Evolutionary conservation across 1,140 invertebrate genomes (phyloP).

Genomic region (Muscidifurax raptorellus): DNA sequence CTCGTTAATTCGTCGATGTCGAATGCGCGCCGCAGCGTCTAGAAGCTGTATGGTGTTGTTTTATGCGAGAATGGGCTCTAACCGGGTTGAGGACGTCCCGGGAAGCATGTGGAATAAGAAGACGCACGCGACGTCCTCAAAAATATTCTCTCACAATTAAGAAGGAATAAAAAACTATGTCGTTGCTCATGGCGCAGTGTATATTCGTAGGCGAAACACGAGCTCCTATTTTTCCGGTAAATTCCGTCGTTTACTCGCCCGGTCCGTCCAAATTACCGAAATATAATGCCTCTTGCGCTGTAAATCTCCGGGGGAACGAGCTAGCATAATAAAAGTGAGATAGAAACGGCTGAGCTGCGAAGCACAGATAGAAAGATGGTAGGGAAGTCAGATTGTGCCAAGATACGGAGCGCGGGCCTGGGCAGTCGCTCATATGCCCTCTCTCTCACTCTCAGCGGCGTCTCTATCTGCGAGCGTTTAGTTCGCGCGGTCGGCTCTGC

Average conservation of each 20-base stretch:
- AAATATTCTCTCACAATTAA: slow-evolving; percentile 20
- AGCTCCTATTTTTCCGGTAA: slow-evolving; percentile 37
- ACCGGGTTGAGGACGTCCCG: background rate
- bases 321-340: slow-evolving; percentile 46
- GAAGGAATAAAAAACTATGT: background rate
- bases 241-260: slow-evolving; percentile 35
- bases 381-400: slow-evolving; percentile 70
- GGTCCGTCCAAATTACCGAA: slow-evolving; percentile 42
- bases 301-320: slow-evolving; percentile 43
- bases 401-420: slow-evolving; percentile 65
- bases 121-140: background rate
- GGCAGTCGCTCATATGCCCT: slow-evolving; percentile 14
- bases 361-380: slow-evolving; percentile 44
- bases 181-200: background rate
- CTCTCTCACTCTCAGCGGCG: background rate
- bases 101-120: background rate
- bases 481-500: slow-evolving; percentile 17
- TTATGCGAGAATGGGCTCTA: background rate
- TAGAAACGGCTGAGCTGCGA: slow-evolving; percentile 55
- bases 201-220: slow-evolving; percentile 41
- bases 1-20: slow-evolving; percentile 40
- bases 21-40: background rate
- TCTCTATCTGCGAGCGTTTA: background rate
- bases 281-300: slow-evolving; percentile 40
- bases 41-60: background rate